phyloP scores from a whole-genome alignment of 2,888 invertebrate genomes.

The Globia sparganii region DNA sequence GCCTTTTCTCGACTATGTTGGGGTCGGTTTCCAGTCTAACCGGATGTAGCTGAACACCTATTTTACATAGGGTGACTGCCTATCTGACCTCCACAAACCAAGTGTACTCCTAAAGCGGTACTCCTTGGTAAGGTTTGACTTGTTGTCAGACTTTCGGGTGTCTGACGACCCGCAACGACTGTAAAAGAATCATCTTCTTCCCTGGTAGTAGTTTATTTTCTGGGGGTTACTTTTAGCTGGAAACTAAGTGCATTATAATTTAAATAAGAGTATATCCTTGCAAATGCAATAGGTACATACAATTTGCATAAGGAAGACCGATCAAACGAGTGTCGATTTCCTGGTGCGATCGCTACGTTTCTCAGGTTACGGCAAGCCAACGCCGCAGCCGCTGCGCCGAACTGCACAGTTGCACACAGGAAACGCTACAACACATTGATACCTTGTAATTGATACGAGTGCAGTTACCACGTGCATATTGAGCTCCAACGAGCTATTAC shows the following conservation, averaged over 20 bases:
- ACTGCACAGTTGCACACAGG: conserved; percentile 71
- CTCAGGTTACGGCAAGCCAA: conserved; percentile 75
- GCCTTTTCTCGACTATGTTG: neutral
- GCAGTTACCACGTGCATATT: conserved; percentile 69
- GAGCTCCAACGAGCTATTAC: conserved; percentile 61
- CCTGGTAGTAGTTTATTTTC: neutral
- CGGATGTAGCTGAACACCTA: neutral
- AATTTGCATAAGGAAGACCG: conserved; percentile 65
- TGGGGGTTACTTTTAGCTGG: neutral
- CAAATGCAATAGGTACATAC: conserved; percentile 43
- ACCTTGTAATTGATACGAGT: conserved; percentile 74
- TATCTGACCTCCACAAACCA: neutral
- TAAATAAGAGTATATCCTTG: conserved; percentile 23
- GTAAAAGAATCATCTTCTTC: neutral
- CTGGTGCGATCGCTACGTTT: conserved; percentile 70
- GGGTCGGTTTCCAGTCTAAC: neutral
- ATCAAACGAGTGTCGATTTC: conserved; percentile 71
- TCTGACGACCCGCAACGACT: neutral
- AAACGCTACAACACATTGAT: conserved; percentile 71
- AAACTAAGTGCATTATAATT: conserved; percentile 3
- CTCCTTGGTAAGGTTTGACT: neutral
- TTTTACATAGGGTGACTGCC: neutral
- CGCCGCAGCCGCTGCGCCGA: conserved; percentile 39
- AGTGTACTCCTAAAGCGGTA: neutral
- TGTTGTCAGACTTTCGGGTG: neutral